Base-by-base conservation (phyloP, 2,113 vertebrate species). In the Capreolus pygargus region DNA sequence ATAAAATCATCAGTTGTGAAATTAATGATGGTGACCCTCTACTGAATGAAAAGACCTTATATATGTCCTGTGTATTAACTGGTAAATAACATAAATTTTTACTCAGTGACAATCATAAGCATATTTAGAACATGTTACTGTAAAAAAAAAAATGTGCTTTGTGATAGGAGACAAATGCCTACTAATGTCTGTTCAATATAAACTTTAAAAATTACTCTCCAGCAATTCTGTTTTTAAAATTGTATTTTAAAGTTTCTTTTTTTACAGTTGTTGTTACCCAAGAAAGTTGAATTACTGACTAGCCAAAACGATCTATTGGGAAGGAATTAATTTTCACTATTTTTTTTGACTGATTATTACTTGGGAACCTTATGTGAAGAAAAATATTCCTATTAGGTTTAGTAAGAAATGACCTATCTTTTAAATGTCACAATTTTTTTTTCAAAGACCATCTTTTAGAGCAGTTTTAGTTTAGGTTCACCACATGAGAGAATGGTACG, bases 21-120 rank as follows among this genome's bases (percentile, higher is more conserved):
- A 99, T 99, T 99, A 99, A 99, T 98, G 98, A 99, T 97, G 98
- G 98, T 99, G 98, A 99, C 99, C 98, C 98, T 99, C 98, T 97
- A 98, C 85, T 98, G 98, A 98, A 98, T 97, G 95, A 99, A 98
- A 98, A 98, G 96, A 97, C 98, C 98, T 97, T 97, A 92, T 96
- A 97, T 98, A 98, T 96, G 97, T 98, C 96, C 97, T 97, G 50
- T 97, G 91, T 98, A 98, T 97, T 98, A 98, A 98, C 97, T 98
- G 74, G 97, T 98, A 98, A 97, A 96, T 97, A 98, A 97, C 64
- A 58, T 57, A 87, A 94, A 85, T 91, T 95, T 94, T 96, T 83
- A 96, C 87, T 98, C 89, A 64, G 2, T 98, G 95, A 93, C 89
- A 97, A 97, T 95, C 97, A 84, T 19, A 97, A 97, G 94, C 94